Evolutionary conservation across 1,140 invertebrate species (phyloP), one percentile per base, ranked within the genome.

Genomic region (Protaetia brevitarsis): DNA sequence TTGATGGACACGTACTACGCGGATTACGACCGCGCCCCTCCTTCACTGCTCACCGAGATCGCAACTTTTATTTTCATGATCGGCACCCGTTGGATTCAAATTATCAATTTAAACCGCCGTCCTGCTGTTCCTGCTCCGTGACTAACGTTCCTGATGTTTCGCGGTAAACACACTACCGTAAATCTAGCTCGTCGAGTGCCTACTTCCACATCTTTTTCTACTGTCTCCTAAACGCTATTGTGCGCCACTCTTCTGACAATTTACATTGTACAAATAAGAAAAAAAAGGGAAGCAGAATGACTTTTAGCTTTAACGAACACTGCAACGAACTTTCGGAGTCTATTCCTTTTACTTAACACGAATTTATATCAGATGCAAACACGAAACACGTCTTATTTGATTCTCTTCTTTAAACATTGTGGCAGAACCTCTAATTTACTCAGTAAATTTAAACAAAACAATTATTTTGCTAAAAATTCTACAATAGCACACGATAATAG

Each of bases 1-100:
- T 76, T 76, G 76, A 77, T 77, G 76, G 75, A 77, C 76, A 77
- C 73, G 41, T 51, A 51, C 13, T 51, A 51, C 41, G n/a, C n/a
- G 41, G 41, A 69, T 65, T 63, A 74, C 71, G 75, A 76, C 76
- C 76, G 76, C 76, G 75, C 76, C 76, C 76, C 76, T 51, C 41
- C 76, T 64, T 75, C 75, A 71, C 73, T 70, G 71, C 68, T 51
- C 19, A 23, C 70, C 73, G 72, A 77, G 75, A 76, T 76, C 74
- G 74, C 69, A 69, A 70, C 72, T 76, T 73, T 74, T 70, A 73
- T 70, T 68, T 68, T 64, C 63, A 19, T 23, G 51, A 65, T 56
- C 64, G 57, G 28, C 29, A 31, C 28, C 21, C 13, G 19, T 16
- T 51, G 51, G 56, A 65, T 65, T 65, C 51, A 65, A 65, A 65